phyloP scores from a whole-genome alignment of 2,797 vertebrate species.

The Anabacerthia variegaticeps region DNA sequence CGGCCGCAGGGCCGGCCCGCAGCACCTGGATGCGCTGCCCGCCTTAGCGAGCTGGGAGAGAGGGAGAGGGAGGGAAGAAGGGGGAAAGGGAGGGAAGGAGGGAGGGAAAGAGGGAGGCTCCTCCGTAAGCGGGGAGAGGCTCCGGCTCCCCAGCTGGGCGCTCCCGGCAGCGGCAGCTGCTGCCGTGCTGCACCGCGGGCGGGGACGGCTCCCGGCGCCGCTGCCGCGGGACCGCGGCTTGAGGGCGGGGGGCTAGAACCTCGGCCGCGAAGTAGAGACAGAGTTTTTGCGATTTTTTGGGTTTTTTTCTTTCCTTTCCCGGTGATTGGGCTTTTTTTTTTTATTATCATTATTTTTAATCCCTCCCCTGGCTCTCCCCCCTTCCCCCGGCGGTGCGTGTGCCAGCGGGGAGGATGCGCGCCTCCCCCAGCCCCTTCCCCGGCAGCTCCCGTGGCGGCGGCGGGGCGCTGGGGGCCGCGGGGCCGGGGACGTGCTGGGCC shows the following conservation, averaged over 20 bases:
- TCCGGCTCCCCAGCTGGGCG: conserved; percentile 60
- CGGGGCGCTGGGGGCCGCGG: not conserved
- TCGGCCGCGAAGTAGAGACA: not conserved
- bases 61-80: not conserved
- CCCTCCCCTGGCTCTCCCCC: not conserved
- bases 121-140: conserved; percentile 43
- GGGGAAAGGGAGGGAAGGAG: not conserved
- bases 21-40: not conserved
- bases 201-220: not conserved
- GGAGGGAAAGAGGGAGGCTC: not conserved
- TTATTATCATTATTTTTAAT: not conserved
- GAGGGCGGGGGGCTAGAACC: not conserved
- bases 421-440: conserved; percentile 14
- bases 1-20: not conserved
- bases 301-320: not conserved
- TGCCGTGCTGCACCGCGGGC: conserved; percentile 26
- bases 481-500: conserved; percentile 62
- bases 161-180: conserved; percentile 42
- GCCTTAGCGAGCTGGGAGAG: not conserved
- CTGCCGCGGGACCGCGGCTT: not conserved
- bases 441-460: conserved; percentile 13
- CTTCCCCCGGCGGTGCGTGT: not conserved
- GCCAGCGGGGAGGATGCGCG: conserved; percentile 46
- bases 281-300: not conserved
- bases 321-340: not conserved